Base-by-base conservation (phyloP, 2,888 invertebrate species). In the Coelogynopora nodosa region DNA sequence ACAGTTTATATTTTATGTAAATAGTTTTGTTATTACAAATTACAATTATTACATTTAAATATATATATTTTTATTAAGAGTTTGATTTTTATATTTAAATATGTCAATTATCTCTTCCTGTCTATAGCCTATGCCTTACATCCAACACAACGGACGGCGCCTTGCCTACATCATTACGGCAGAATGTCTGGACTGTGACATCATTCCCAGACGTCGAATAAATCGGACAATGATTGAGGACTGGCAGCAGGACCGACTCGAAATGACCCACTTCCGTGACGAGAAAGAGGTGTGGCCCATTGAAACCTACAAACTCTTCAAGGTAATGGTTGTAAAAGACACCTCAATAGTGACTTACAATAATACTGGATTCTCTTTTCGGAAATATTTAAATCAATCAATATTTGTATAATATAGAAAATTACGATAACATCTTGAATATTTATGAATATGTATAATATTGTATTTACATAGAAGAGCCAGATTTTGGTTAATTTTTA, bases 71-170 rank as follows among this genome's bases (percentile, higher is more conserved):
- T n/a, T n/a, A n/a, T n/a, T n/a, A n/a, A n/a, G n/a, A n/a, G n/a
- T n/a, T n/a, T n/a, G n/a, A n/a, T n/a, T n/a, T n/a, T n/a, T n/a
- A n/a, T n/a, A n/a, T n/a, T n/a, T n/a, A n/a, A n/a, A n/a, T n/a
- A n/a, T n/a, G n/a, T n/a, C n/a, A n/a, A n/a, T n/a, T n/a, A n/a
- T n/a, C n/a, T n/a, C n/a, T n/a, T n/a, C n/a, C n/a, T 30, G 10
- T 28, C 30, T 2, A 26, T 28, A 86, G 87, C 29, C 87, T 0
- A 86, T 86, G 28, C 85, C 87, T 18, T 86, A 86, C 26, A 67
- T 86, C 0, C 29, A 86, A 31, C 87, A 86, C 67, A 86, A 86
- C 29, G 87, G 82, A 5, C 84, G 67, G 0, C 85, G 86, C 27
- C 80, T 86, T 13, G 5, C 28, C 23, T 86, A 86, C 31, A 13